These are phyloP conservation scores for Crotophaga sulcirostris DNA, from an alignment of 2,113 vertebrate species.

Conservation along the genomic window DNA sequence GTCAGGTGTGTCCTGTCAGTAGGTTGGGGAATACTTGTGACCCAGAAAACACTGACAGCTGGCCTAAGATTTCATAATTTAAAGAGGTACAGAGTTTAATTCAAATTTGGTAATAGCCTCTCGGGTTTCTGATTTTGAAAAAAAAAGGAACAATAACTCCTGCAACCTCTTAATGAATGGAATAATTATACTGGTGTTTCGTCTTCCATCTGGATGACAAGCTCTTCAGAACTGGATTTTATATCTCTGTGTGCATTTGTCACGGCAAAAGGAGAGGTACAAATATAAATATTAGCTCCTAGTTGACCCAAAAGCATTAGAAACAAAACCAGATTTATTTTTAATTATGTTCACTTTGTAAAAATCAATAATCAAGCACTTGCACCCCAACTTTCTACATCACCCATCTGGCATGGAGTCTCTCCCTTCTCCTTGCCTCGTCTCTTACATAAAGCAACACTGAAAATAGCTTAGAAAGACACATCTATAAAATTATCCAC, in stretches of 20 bases:
- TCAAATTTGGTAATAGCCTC: constrained; percentile 10
- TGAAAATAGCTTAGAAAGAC: not conserved
- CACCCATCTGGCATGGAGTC: not conserved
- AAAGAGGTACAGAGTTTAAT: not conserved
- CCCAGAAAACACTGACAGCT: constrained; percentile 25
- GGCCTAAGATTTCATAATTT: constrained; percentile 2
- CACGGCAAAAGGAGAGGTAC: not conserved
- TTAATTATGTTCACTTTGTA: not conserved
- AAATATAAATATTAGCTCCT: not conserved
- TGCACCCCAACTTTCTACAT: not conserved
- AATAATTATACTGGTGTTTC: not conserved
- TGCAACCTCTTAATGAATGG: not conserved
- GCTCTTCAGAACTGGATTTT: not conserved
- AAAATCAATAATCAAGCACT: not conserved
- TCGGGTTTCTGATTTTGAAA: constrained; percentile 4
- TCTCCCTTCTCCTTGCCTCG: not conserved
- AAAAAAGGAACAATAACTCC: not conserved
- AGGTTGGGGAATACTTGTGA: not conserved
- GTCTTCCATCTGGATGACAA: not conserved
- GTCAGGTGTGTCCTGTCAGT: not conserved
- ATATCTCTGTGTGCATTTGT: not conserved
- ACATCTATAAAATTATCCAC: not conserved
- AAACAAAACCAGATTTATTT: not conserved
- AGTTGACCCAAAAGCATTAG: not conserved
- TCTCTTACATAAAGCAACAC: not conserved